Evolutionary conservation across 2,113 vertebrate genomes (phyloP), one percentile per base, ranked within the genome.

Genomic region (Fregata magnificens): DNA sequence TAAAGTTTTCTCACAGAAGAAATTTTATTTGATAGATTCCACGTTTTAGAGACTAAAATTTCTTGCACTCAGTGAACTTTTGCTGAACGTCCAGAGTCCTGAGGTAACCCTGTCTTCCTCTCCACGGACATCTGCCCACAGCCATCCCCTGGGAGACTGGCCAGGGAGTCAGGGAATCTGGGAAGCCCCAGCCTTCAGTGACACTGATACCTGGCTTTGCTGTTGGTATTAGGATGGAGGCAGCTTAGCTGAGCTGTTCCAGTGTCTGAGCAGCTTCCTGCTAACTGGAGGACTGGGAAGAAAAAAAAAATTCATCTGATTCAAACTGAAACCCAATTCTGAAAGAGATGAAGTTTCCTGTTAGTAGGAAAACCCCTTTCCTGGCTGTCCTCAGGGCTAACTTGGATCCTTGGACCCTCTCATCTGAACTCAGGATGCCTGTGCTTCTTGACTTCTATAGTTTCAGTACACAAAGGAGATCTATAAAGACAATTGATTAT

Each of bases 291-390:
- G 38, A 69, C 40, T 72, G 56, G 58, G 53, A 90, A 82, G 9
- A 76, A 94, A 81, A 71, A 63, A 76, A 82, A 1, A 61, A 47
- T 95, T 86, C 2, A 40, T 83, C 40, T 74, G 50, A 70, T 86
- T 88, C 36, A 81, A 79, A 84, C 34, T 44, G 36, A 95, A 94
- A 94, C 55, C 4, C 31, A 83, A 16, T 62, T 89, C 63, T 70
- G 63, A 69, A 83, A 78, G 83, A 70, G 29, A 80, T 47, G 1
- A 81, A 28, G 3, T 53, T 73, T 81, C 16, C 40, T 49, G 4
- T 56, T 91, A 81, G 40, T 58, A 84, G 92, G 66, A 95, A 94
- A 70, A 34, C 83, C 83, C 81, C 73, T 93, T 86, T 91, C 65
- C 77, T 70, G 63, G 38, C 26, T 88, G 62, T 80, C 58, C n/a